A percentile compares a stretch with the other conserved stretches of the same genome.
These are phyloP conservation scores for Maniola hyperantus DNA, from an alignment of 2,888 invertebrate genomes.

Conservation along the genomic window DNA sequence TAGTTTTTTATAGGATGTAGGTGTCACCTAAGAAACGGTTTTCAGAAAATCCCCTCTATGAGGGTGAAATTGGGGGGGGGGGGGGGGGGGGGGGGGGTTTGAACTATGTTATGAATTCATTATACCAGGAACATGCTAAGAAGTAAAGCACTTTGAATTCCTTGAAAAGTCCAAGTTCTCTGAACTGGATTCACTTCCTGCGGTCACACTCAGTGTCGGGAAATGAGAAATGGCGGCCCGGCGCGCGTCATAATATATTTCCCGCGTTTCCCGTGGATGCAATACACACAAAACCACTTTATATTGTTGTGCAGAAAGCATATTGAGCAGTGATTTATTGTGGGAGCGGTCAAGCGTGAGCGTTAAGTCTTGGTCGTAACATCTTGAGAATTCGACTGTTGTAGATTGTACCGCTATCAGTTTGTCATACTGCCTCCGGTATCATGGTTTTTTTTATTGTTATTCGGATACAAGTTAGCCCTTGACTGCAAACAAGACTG, in stretches of 20 bases:
- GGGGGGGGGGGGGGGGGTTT: too few relatives aligned
- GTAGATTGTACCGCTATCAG: background rate
- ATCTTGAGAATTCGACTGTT: background rate
- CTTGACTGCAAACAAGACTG: too few relatives aligned
- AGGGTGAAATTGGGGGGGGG: too few relatives aligned
- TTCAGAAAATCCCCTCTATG: too few relatives aligned
- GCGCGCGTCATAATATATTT: slow-evolving; percentile 18
- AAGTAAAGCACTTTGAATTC: background rate
- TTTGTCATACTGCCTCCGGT: too few relatives aligned
- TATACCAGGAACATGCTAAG: background rate
- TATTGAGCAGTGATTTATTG: slow-evolving; percentile 20
- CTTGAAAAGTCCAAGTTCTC: background rate
- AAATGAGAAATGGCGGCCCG: slow-evolving; percentile 18
- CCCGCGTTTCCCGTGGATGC: slow-evolving; percentile 19
- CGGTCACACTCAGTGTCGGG: slow-evolving; percentile 12
- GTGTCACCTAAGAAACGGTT: too few relatives aligned
- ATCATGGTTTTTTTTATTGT: too few relatives aligned
- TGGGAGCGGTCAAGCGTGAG: slow-evolving; percentile 2
- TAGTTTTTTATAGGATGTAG: too few relatives aligned
- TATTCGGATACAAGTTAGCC: too few relatives aligned
- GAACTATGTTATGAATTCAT: too few relatives aligned
- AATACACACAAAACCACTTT: slow-evolving; percentile 24
- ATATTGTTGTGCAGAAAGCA: slow-evolving; percentile 20
- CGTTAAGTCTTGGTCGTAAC: background rate
- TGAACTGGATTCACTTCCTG: slow-evolving; percentile 15